Conservation (phyloP, 2,888 invertebrate species). For the Xanthia icteritia region DNA sequence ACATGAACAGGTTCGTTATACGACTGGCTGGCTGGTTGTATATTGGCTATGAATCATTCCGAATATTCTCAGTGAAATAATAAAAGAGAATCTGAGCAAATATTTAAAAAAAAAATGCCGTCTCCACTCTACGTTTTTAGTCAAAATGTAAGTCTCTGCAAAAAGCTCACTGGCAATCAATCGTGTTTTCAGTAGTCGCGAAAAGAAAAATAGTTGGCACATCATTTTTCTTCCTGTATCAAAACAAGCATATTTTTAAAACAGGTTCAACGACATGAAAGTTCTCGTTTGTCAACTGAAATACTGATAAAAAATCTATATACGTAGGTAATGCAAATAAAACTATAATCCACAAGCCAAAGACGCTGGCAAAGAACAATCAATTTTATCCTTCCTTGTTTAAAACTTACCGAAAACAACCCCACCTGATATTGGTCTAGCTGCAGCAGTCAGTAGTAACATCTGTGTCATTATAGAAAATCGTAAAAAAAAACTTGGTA, state of each 20-base stretch:
- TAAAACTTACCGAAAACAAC: background rate
- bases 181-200: slow-evolving; percentile 34
- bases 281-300: slow-evolving; percentile 14
- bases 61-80: background rate
- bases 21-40: too few relatives aligned
- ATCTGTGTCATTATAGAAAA: slow-evolving; percentile 35
- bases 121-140: background rate
- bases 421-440: background rate
- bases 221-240: slow-evolving; percentile 28
- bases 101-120: background rate
- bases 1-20: slow-evolving; percentile 1
- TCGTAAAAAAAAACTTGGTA: slow-evolving; percentile 23
- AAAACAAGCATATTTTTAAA: slow-evolving; percentile 55
- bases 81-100: background rate
- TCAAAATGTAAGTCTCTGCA: slow-evolving; percentile 6
- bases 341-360: background rate
- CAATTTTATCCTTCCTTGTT: background rate
- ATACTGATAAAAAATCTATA: slow-evolving; percentile 9
- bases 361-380: background rate
- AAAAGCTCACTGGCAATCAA: slow-evolving; percentile 36
- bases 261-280: slow-evolving; percentile 51
- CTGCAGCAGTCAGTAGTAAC: slow-evolving; percentile 36
- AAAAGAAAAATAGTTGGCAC: slow-evolving; percentile 49
- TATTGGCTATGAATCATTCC: background rate
- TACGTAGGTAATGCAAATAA: background rate